phyloP scores from a whole-genome alignment of 2,888 invertebrate genomes.

The Protodeltote pygarga region DNA sequence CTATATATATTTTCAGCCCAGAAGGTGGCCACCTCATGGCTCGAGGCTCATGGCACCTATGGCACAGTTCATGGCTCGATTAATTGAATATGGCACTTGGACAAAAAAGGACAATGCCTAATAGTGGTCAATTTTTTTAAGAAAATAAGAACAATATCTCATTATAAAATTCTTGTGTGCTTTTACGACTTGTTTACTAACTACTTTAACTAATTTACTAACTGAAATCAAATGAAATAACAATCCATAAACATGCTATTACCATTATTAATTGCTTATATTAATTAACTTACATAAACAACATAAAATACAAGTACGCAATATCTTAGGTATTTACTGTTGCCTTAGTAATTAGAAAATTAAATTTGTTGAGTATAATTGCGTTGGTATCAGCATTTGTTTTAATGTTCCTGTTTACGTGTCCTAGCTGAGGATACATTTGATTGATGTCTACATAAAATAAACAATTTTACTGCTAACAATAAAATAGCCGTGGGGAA shows the following conservation, averaged over 20 bases:
- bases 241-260: conserved; percentile 18
- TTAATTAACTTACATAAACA: conserved; percentile 31
- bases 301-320: conserved; percentile 25
- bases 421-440: conserved; percentile 29
- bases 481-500: conserved; percentile 56
- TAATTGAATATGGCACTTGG: too few species aligned
- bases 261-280: conserved; percentile 20
- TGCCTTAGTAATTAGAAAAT: conserved; percentile 19
- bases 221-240: conserved; percentile 23
- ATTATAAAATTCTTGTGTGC: too few species aligned
- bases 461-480: conserved; percentile 59
- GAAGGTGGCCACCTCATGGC: too few species aligned
- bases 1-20: too few species aligned
- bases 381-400: conserved; percentile 5
- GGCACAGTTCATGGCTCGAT: too few species aligned
- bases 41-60: too few species aligned
- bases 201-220: background rate
- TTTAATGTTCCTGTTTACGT: conserved; percentile 23
- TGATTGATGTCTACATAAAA: conserved; percentile 59
- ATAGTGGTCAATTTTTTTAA: too few species aligned
- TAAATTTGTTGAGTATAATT: conserved; percentile 13
- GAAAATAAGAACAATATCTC: too few species aligned
- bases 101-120: too few species aligned
- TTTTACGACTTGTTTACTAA: conserved; percentile 7
- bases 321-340: conserved; percentile 19